phyloP scores from a whole-genome alignment of 2,888 invertebrate species.

The Spialia ferax region DNA sequence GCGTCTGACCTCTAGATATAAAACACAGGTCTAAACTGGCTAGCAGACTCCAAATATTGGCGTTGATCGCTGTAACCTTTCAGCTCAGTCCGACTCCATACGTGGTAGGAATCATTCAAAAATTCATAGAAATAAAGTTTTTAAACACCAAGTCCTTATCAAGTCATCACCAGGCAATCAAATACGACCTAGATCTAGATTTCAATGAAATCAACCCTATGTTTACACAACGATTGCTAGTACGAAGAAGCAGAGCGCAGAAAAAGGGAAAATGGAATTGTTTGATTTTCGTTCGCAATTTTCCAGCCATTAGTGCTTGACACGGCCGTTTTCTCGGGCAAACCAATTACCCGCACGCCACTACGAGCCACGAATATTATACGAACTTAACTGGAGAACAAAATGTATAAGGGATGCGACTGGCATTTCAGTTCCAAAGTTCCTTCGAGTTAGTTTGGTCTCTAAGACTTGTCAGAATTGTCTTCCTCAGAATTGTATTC shows the following conservation, averaged over 20 bases:
- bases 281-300: slow-evolving; percentile 36
- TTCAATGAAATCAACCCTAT: slow-evolving; percentile 22
- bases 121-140: too few species aligned
- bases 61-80: too few species aligned
- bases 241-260: slow-evolving; percentile 27
- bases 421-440: neutral
- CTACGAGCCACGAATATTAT: neutral
- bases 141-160: neutral
- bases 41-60: too few species aligned
- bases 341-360: slow-evolving; percentile 37
- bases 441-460: too few species aligned
- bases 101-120: too few species aligned
- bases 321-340: slow-evolving; percentile 34
- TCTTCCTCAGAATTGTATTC: too few species aligned
- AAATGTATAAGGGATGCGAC: neutral
- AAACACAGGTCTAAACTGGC: too few species aligned
- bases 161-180: neutral
- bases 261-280: slow-evolving; percentile 33
- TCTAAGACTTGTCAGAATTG: too few species aligned
- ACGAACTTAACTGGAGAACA: neutral
- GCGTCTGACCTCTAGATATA: neutral
- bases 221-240: slow-evolving; percentile 20
- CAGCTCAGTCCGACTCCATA: too few species aligned
- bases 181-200: slow-evolving; percentile 17
- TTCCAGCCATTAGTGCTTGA: slow-evolving; percentile 34